phyloP scores from a whole-genome alignment of 2,888 invertebrate species.

The Elegia similella region DNA sequence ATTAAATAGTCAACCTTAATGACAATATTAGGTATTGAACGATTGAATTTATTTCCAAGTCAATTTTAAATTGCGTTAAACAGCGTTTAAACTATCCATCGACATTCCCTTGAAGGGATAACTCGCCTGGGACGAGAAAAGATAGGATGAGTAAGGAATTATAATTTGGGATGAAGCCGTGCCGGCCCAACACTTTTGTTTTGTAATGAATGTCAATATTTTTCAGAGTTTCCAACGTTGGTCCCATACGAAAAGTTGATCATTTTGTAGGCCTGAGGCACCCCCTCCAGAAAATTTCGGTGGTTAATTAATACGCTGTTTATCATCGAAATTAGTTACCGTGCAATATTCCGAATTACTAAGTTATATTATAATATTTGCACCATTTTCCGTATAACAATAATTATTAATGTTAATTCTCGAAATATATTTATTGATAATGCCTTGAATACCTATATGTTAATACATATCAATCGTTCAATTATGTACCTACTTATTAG shows the following conservation, averaged over 20 bases:
- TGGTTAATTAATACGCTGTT: too few relatives aligned
- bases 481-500: conserved; percentile 3
- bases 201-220: too few relatives aligned
- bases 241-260: too few relatives aligned
- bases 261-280: too few relatives aligned
- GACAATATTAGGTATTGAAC: conserved; percentile 14
- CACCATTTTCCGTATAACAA: background rate
- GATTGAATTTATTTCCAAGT: background rate
- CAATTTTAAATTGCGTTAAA: background rate
- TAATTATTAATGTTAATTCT: background rate
- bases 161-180: too few relatives aligned
- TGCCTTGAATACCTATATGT: background rate
- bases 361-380: background rate
- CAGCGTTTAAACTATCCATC: too few relatives aligned
- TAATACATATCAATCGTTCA: conserved; percentile 6
- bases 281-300: too few relatives aligned
- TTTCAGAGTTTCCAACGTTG: too few relatives aligned
- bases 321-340: background rate
- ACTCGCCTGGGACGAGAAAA: too few relatives aligned
- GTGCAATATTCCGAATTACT: background rate
- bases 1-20: conserved; percentile 15
- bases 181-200: too few relatives aligned
- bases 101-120: too few relatives aligned
- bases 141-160: too few relatives aligned
- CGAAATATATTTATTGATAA: background rate